phyloP scores from a whole-genome alignment of 2,797 vertebrate species.

The Cryptoblepharus egeriae region DNA sequence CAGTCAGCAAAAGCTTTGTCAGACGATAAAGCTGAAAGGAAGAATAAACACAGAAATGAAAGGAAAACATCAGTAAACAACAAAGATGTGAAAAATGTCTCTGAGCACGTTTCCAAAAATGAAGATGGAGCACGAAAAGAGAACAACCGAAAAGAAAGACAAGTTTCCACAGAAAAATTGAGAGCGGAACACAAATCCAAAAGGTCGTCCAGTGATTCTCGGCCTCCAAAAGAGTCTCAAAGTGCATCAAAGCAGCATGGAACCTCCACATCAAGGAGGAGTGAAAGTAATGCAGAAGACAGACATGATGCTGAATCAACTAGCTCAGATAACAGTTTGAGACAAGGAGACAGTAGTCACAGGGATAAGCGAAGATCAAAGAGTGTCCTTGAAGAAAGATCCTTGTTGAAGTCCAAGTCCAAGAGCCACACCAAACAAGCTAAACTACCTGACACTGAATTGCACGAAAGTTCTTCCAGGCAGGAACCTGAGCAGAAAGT shows the following conservation, averaged over 20 bases:
- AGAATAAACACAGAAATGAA: conserved; percentile 86
- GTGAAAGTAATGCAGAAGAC: conserved; percentile 85
- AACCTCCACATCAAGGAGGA: conserved; percentile 70
- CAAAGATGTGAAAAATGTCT: conserved; percentile 82
- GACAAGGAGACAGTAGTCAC: conserved; percentile 83
- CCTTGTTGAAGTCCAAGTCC: conserved; percentile 81
- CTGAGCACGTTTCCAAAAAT: conserved; percentile 75
- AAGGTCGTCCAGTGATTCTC: conserved; percentile 81
- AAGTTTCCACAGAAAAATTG: conserved; percentile 72
- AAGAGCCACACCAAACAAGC: conserved; percentile 82
- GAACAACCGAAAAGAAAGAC: conserved; percentile 83
- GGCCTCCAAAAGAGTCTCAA: conserved; percentile 79
- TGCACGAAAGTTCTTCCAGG: conserved; percentile 67
- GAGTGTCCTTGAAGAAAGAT: conserved; percentile 83
- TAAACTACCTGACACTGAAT: conserved; percentile 79
- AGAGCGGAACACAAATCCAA: conserved; percentile 84
- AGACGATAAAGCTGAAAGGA: conserved; percentile 90
- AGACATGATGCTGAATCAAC: conserved; percentile 82
- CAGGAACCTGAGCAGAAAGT: conserved; percentile 72
- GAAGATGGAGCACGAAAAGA: conserved; percentile 83
- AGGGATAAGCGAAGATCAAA: conserved; percentile 87
- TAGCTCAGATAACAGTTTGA: conserved; percentile 78
- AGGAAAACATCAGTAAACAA: conserved; percentile 78
- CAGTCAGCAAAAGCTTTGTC: conserved; percentile 70
- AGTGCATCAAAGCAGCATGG: conserved; percentile 75